A percentile compares a stretch with the other conserved stretches of the same genome.
Evolutionary conservation across 2,797 vertebrate species (phyloP).

Genomic region (Monodelphis domestica): DNA sequence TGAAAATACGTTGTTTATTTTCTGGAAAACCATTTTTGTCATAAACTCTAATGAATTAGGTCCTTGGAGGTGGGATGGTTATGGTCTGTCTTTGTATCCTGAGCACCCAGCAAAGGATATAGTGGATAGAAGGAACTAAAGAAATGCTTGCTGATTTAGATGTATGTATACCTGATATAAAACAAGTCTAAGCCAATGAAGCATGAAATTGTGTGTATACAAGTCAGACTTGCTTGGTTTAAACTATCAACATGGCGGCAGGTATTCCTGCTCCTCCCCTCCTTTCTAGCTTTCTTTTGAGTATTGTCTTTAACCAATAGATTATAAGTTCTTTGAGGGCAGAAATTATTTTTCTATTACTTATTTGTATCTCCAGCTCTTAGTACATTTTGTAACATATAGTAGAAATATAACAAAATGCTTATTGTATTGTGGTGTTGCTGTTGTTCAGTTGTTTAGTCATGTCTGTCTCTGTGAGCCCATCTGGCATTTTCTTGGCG

Average conservation of each 20-base stretch:
- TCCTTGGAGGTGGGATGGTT: neutral
- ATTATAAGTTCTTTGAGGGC: neutral
- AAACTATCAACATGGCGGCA: neutral
- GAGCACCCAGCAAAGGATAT: neutral
- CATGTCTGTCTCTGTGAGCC: too few species aligned
- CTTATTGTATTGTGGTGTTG: neutral
- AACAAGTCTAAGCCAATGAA: conserved; percentile 44
- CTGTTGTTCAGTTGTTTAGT: too few species aligned
- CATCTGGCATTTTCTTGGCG: too few species aligned
- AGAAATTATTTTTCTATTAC: neutral
- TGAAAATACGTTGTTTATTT: neutral
- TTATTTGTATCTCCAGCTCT: neutral
- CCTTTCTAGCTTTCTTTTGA: neutral
- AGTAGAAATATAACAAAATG: neutral
- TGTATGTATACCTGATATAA: neutral
- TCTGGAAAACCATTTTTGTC: neutral
- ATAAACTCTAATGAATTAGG: neutral
- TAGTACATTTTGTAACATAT: neutral
- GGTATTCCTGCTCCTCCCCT: neutral
- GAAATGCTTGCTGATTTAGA: neutral
- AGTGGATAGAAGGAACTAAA: neutral
- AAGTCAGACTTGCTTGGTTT: neutral
- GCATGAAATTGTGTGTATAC: conserved; percentile 32
- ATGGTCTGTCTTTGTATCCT: neutral
- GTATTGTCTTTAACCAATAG: neutral